Conservation (phyloP, 2,888 invertebrate species). For the Automeris io region DNA sequence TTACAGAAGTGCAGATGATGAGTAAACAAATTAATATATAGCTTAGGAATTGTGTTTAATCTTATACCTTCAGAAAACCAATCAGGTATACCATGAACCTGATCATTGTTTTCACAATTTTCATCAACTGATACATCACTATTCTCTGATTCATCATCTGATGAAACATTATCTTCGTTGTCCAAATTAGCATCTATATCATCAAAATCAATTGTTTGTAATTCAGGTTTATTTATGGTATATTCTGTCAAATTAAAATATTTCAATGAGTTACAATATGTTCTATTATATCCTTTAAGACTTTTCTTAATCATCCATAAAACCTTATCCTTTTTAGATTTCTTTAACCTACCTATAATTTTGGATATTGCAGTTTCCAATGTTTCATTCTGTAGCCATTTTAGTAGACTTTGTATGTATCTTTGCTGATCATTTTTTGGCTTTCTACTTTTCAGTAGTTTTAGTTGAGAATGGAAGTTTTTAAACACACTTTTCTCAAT, state of each 20-base stretch:
- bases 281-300: constrained; percentile 79
- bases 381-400: constrained; percentile 85
- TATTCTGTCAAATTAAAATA: constrained; percentile 64
- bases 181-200: constrained; percentile 20
- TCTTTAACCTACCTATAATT: constrained; percentile 79
- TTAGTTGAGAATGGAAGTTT: constrained; percentile 82
- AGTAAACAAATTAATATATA: constrained; percentile 82
- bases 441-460: constrained; percentile 72
- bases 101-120: constrained; percentile 20
- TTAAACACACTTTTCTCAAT: constrained; percentile 81
- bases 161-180: constrained; percentile 22
- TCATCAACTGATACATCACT: constrained; percentile 17
- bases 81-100: constrained; percentile 55
- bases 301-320: constrained; percentile 78
- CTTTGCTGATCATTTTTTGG: constrained; percentile 80
- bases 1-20: constrained; percentile 80
- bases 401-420: constrained; percentile 82
- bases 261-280: constrained; percentile 75
- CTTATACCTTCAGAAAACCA: constrained; percentile 82
- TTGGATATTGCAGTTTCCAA: constrained; percentile 82
- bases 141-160: constrained; percentile 23
- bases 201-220: constrained; percentile 14
- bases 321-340: constrained; percentile 69
- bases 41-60: constrained; percentile 78
- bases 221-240: constrained; percentile 13